A percentile compares a stretch with the other conserved stretches of the same genome.
Conservation (phyloP, 2,888 invertebrate species). For the Eristalis pertinax region DNA sequence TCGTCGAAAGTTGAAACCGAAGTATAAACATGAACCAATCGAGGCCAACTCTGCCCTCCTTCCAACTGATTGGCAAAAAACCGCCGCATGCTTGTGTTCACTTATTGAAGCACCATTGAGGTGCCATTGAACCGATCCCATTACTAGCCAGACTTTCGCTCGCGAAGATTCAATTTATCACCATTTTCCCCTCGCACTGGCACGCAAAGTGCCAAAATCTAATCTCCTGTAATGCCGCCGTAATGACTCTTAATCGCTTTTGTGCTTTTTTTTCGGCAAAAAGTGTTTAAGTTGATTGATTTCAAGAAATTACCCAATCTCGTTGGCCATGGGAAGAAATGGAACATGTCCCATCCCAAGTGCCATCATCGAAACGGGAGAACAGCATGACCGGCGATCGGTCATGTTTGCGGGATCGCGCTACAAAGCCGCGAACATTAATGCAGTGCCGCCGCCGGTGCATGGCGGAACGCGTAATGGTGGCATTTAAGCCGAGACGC, state of each 20-base stretch:
- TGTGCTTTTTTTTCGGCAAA: background rate
- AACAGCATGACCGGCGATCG: background rate
- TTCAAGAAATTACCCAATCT: slow-evolving; percentile 43
- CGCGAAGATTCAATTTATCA: background rate
- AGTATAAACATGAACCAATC: background rate
- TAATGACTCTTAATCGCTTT: background rate
- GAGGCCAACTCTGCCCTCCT: background rate
- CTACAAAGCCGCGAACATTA: slow-evolving; percentile 32
- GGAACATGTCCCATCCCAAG: background rate
- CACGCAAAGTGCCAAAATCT: background rate
- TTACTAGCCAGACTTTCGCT: background rate
- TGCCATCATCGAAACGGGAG: background rate
- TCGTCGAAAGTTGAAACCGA: background rate
- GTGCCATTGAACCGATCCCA: background rate
- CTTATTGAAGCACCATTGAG: background rate
- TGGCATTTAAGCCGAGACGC: background rate
- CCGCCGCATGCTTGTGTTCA: background rate
- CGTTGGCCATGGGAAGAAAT: background rate
- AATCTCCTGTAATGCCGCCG: background rate
- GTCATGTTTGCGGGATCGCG: slow-evolving; percentile 13
- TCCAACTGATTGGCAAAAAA: background rate
- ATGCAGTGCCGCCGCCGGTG: background rate
- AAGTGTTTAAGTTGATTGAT: slow-evolving; percentile 55
- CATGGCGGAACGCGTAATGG: background rate
- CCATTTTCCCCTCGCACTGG: background rate